Percentiles rank a stretch among this genome's conserved stretches.
phyloP scores from a whole-genome alignment of 2,113 vertebrate genomes.

The Chiloscyllium plagiosum region DNA sequence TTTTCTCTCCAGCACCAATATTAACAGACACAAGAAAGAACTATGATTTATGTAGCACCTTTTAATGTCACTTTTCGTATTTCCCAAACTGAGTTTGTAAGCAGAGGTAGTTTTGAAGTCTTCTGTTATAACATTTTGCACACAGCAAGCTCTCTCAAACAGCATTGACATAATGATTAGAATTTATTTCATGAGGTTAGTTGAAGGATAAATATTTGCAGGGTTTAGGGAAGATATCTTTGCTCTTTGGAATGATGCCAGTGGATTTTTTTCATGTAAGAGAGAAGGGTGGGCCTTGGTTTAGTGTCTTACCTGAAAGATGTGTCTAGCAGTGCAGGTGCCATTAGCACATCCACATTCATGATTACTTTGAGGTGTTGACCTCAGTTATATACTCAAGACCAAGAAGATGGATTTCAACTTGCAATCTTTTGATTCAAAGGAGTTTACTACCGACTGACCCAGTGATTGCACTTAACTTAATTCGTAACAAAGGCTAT shows the following conservation, averaged over 20 bases:
- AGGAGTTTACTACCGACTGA: neutral
- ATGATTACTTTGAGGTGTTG: neutral
- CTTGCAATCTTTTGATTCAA: neutral
- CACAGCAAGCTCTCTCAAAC: neutral
- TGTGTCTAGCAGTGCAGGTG: neutral
- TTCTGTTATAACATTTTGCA: neutral
- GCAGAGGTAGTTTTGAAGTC: neutral
- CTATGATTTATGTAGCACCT: neutral
- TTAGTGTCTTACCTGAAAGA: neutral
- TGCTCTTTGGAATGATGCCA: neutral
- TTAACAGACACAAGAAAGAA: neutral
- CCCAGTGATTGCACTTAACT: neutral
- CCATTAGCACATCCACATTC: neutral
- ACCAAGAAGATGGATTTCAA: neutral
- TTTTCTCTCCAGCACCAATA: neutral
- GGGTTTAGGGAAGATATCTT: neutral
- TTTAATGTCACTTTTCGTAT: neutral
- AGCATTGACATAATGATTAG: neutral
- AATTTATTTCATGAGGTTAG: neutral
- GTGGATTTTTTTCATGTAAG: neutral
- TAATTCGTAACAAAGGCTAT: neutral
- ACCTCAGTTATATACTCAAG: neutral
- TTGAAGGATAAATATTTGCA: neutral
- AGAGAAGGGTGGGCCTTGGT: neutral
- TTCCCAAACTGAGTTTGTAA: neutral